phyloP scores from a whole-genome alignment of 2,113 vertebrate species.

The Poeciliopsis turrubarensis region DNA sequence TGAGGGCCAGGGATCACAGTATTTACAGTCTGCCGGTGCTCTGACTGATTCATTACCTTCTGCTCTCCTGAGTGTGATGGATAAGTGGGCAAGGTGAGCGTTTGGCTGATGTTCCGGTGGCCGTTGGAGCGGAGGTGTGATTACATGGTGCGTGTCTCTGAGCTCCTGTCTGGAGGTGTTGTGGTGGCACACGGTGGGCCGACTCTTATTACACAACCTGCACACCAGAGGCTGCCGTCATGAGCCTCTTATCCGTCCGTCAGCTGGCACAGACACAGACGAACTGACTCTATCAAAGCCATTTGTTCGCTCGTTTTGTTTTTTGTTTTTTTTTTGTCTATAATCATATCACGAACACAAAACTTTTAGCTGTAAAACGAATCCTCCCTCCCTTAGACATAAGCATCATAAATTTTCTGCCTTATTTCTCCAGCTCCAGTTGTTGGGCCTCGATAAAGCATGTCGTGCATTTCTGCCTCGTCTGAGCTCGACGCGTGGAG shows the following conservation, averaged over 20 bases:
- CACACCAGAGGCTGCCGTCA: slow-evolving; percentile 27
- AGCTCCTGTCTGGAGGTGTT: slow-evolving; percentile 27
- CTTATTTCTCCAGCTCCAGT: not conserved
- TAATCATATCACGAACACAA: not conserved
- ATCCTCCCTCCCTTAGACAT: not conserved
- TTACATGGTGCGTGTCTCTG: not conserved
- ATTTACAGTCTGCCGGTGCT: too few species aligned
- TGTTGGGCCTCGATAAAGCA: not conserved
- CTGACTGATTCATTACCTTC: too few species aligned
- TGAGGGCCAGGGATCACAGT: too few species aligned
- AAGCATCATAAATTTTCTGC: too few species aligned
- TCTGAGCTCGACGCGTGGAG: not conserved
- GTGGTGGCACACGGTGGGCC: slow-evolving; percentile 43
- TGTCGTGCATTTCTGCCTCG: not conserved
- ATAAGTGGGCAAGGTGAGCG: slow-evolving; percentile 7
- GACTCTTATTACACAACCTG: slow-evolving; percentile 47
- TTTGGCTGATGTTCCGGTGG: slow-evolving; percentile 27
- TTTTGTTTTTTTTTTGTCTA: not conserved
- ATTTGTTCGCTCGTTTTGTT: not conserved
- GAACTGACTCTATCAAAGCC: not conserved
- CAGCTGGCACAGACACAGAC: not conserved
- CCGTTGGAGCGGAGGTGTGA: slow-evolving; percentile 38
- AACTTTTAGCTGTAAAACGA: not conserved
- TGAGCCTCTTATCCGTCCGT: not conserved
- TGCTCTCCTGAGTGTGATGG: slow-evolving; percentile 1